Evolutionary conservation across 2,888 invertebrate species (phyloP).

Genomic region (Labia minor): DNA sequence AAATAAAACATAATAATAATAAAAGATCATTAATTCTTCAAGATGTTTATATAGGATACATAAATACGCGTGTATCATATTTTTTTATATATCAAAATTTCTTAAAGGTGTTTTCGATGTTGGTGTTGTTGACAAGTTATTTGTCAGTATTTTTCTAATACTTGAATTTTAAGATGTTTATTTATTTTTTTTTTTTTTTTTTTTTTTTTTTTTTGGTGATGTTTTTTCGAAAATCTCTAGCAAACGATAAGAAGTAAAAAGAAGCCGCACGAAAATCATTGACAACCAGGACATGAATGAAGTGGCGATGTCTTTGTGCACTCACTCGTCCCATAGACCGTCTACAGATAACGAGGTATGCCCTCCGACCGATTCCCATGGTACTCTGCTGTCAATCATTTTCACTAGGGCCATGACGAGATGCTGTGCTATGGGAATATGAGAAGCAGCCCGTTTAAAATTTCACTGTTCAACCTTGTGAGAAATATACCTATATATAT

Average conservation of each 20-base stretch:
- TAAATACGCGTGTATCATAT: too few species aligned
- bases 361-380: background rate
- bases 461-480: background rate
- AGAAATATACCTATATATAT: background rate
- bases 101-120: too few species aligned
- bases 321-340: background rate
- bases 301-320: background rate
- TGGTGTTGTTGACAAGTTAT: too few species aligned
- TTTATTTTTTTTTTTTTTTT: background rate
- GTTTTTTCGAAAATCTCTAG: background rate
- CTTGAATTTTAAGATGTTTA: background rate
- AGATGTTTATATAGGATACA: too few species aligned
- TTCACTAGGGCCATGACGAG: background rate
- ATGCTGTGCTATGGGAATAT: constrained; percentile 1
- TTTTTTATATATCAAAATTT: too few species aligned
- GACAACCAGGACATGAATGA: constrained; percentile 1
- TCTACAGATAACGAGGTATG: background rate
- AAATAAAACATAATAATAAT: too few species aligned
- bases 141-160: too few species aligned
- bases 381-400: constrained; percentile 2
- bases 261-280: background rate
- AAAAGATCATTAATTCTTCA: too few species aligned
- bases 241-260: background rate
- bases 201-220: background rate
- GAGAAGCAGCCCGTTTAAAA: background rate